A percentile compares a stretch with the other conserved stretches of the same genome.
Evolutionary conservation across 2,113 vertebrate genomes (phyloP).

Genomic region (Bostrychus sinensis): DNA sequence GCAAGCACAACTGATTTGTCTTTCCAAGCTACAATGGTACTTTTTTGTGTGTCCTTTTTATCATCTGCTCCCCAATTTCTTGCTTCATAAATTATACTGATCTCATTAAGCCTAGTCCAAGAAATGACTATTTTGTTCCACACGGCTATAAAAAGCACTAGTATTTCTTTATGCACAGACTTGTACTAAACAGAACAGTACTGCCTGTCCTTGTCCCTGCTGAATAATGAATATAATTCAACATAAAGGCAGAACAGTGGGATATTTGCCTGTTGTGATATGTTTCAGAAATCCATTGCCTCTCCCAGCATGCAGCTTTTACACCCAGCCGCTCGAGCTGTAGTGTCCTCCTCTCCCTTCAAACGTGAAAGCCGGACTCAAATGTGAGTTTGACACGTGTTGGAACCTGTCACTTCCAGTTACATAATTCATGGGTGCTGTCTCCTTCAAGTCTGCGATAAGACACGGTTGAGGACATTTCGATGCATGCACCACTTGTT

Average conservation of each 20-base stretch:
- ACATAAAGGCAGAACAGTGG: slow-evolving; percentile 15
- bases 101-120: background rate
- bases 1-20: background rate
- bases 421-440: background rate
- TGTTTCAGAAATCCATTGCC: slow-evolving; percentile 36
- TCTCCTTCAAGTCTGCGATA: background rate
- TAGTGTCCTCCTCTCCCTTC: background rate
- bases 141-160: no score
- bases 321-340: no score
- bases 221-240: slow-evolving; percentile 4
- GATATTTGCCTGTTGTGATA: slow-evolving; percentile 20
- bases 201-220: slow-evolving; percentile 17
- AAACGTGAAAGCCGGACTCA: background rate
- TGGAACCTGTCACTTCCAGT: background rate
- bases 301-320: slow-evolving; percentile 11
- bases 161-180: background rate
- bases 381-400: background rate
- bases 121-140: background rate
- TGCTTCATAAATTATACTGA: background rate
- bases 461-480: background rate
- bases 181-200: background rate
- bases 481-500: background rate
- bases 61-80: background rate
- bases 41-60: background rate
- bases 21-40: background rate